Base-by-base conservation (phyloP, 2,113 vertebrate genomes). In the Pterocles gutturalis region DNA sequence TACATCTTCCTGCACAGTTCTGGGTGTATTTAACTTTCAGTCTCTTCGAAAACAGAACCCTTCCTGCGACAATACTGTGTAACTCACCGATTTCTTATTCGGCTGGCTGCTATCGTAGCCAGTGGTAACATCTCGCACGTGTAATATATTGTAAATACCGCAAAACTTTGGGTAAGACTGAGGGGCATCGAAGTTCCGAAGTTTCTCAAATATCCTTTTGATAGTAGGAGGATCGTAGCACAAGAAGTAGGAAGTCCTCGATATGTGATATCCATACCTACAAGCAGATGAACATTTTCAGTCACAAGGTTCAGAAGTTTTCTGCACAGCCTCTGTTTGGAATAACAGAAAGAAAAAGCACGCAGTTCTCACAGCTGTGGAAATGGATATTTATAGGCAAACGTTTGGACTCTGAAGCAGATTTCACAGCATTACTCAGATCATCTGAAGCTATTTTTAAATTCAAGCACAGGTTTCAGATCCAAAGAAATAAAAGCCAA, bases 191-290 rank as follows among this genome's bases (percentile, higher is more conserved):
- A 99, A 99, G 97, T 98, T 99, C 8, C 99, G 97, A 53, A 99
- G 98, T 4, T 98, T 98, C 69, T 98, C 95, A 89, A 99, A 99
- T 96, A 99, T 99, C 95, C 90, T 98, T 53, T 98, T 98, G 96
- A 99, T 98, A 10, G 98, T 99, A 33, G 96, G 45, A n/a, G 99
- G 99, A 46, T 99, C 98, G 2, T 98, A 98, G 96, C 99, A 99
- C 87, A 99, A 79, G 93, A 99, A 99, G 89, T 99, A 99, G 5
- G 99, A 99, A 12, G 99, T 99, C 92, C 97, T 98, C 17, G 99
- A 98, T 93, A 99, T 95, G 95, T 99, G 99, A 84, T 98, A 98
- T 9, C 99, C 99, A 17, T 99, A 99, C 86, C 99, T 99, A 92
- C 7, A 94, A 77, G 93, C 22, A 88, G 20, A 85, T n/a, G 0